Percentiles rank a stretch among this genome's conserved stretches.
These are phyloP conservation scores for Laothoe populi DNA, from an alignment of 2,888 invertebrate species.

Conservation along the genomic window DNA sequence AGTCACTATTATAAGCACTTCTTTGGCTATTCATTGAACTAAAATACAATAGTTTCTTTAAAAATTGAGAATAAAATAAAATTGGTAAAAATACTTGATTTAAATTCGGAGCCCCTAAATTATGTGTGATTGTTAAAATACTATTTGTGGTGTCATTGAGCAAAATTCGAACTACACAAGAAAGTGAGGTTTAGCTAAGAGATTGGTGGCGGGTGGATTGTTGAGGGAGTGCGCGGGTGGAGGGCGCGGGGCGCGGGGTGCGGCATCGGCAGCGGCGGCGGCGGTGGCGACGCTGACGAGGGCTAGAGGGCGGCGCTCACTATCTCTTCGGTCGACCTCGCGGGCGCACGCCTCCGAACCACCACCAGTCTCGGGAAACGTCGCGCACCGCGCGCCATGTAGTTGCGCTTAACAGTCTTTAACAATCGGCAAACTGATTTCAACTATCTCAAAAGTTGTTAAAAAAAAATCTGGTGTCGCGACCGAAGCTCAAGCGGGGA, in stretches of 20 bases:
- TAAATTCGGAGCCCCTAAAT: background rate
- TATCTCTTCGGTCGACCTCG: slow-evolving; percentile 51
- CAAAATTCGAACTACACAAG: slow-evolving; percentile 41
- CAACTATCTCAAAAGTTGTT: slow-evolving; percentile 64
- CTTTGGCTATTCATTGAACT: too few species aligned
- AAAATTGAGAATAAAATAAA: background rate
- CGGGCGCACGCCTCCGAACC: slow-evolving; percentile 54
- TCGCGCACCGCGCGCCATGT: slow-evolving; percentile 58
- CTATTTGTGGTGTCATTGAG: slow-evolving; percentile 36
- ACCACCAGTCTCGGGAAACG: slow-evolving; percentile 43
- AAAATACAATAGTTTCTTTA: too few species aligned
- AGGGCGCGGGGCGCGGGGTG: slow-evolving; percentile 34
- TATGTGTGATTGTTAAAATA: background rate
- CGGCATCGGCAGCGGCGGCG: too few species aligned
- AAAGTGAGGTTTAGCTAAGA: slow-evolving; percentile 46
- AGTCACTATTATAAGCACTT: too few species aligned
- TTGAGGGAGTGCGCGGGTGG: slow-evolving; percentile 33
- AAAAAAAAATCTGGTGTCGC: slow-evolving; percentile 56
- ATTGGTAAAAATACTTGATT: background rate
- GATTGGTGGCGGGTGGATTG: slow-evolving; percentile 34
- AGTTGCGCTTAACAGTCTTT: slow-evolving; percentile 51
- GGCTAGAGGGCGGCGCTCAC: slow-evolving; percentile 43
- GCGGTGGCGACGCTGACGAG: slow-evolving; percentile 30
- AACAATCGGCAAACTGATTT: slow-evolving; percentile 67
- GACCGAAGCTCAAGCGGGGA: slow-evolving; percentile 52